These are phyloP conservation scores for Ganaspis sp. DNA, from an alignment of 1,140 invertebrate species.

Conservation along the genomic window DNA sequence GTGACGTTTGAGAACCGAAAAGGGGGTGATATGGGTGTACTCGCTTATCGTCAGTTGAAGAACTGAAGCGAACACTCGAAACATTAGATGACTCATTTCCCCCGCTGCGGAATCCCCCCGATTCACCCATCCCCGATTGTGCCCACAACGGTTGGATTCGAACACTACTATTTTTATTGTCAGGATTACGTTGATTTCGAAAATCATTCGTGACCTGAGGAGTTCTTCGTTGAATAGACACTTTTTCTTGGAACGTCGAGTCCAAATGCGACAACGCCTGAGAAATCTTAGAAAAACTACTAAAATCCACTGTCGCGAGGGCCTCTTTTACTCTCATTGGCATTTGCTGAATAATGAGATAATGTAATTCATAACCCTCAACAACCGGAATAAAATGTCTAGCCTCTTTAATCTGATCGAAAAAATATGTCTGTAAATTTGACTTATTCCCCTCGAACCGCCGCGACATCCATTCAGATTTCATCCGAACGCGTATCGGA, in stretches of 20 bases:
- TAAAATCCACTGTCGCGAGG: slow-evolving; percentile 32
- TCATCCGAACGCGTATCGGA: background rate
- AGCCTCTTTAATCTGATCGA: slow-evolving; percentile 33
- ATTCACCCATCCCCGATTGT: too few relatives aligned
- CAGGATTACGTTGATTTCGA: too few relatives aligned
- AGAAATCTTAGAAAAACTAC: background rate
- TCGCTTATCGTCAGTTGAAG: too few relatives aligned
- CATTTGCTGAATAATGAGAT: slow-evolving; percentile 38
- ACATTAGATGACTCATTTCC: too few relatives aligned
- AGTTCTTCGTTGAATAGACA: background rate
- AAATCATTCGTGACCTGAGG: too few relatives aligned
- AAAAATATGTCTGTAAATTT: slow-evolving; percentile 38
- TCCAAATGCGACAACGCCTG: slow-evolving; percentile 31
- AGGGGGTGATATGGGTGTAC: too few relatives aligned
- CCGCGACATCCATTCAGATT: slow-evolving; percentile 19
- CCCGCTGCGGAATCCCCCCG: too few relatives aligned
- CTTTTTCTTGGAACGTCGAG: background rate
- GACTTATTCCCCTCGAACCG: slow-evolving; percentile 3
- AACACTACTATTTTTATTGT: too few relatives aligned
- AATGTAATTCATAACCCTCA: slow-evolving; percentile 34
- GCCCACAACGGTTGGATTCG: too few relatives aligned
- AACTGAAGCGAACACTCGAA: too few relatives aligned
- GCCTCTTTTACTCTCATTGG: slow-evolving; percentile 33
- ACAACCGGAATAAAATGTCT: slow-evolving; percentile 33
- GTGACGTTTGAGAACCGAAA: too few relatives aligned